phyloP scores from a whole-genome alignment of 2,888 invertebrate genomes.

The Frankliniella intonsa region DNA sequence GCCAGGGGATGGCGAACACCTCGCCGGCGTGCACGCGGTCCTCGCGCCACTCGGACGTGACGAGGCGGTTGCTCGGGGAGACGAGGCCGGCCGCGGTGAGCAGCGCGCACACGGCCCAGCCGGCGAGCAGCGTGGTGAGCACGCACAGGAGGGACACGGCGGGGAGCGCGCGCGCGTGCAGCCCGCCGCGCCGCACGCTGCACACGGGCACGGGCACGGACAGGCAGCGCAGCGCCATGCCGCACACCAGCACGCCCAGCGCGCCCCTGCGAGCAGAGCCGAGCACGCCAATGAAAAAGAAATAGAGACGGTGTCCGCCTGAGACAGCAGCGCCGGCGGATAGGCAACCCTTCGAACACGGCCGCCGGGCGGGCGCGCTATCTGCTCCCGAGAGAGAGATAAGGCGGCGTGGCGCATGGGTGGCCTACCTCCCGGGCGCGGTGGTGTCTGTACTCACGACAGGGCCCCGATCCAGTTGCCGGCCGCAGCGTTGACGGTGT shows the following conservation, averaged over 20 bases:
- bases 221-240: conserved; percentile 6
- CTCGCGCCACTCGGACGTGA: conserved; percentile 7
- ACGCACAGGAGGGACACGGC: conserved; percentile 11
- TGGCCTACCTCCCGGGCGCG: no score
- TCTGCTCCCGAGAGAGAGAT: no score
- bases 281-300: not conserved
- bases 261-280: not conserved
- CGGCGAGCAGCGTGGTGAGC: not conserved
- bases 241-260: conserved; percentile 21
- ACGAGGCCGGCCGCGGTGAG: conserved; percentile 1
- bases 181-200: not conserved
- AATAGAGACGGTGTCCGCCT: no score
- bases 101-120: conserved; percentile 5
- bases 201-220: conserved; percentile 6
- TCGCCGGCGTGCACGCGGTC: conserved; percentile 15
- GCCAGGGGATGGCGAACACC: conserved; percentile 18
- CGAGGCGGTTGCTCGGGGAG: conserved; percentile 4
- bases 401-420: no score
- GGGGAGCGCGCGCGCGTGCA: conserved; percentile 3
- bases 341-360: not conserved
- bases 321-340: not conserved
- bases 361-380: no score
- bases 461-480: conserved; percentile 16
- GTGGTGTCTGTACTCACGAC: not conserved
- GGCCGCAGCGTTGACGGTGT: conserved; percentile 17